Evolutionary conservation across 2,888 invertebrate genomes (phyloP), one percentile per base, ranked within the genome.

Genomic region (Rhingia rostrata): DNA sequence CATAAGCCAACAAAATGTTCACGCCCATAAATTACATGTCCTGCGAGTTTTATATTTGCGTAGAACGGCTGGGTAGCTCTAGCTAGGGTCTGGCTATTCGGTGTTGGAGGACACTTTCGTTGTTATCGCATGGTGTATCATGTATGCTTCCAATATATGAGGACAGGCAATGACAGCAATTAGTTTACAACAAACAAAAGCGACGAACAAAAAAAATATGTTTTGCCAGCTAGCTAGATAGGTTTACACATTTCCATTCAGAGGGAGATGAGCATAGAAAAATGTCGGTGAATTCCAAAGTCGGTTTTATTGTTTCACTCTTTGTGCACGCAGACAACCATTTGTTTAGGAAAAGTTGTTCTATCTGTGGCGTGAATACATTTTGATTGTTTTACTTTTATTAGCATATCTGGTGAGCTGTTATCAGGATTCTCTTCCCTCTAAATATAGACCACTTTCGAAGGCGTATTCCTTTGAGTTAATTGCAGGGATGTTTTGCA

Each of bases 91-190:
- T 49, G 43, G 37, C 53, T 33, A 12, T 43, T 35, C 35, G 45
- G n/a, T 73, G 32, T 37, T n/a, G 60, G 33, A 60, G 79, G 53
- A 79, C 58, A 73, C 56, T 63, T 77, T 78, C 61, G 67, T 56
- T 79, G 79, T 53, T 79, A 60, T 84, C 64, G 69, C 60, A 69
- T 79, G 22, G 56, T 74, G 56, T 73, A 78, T 83, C 72, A 43
- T 83, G 67, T 83, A 63, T 60, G 33, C 9, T 22, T 10, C 12
- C 41, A 12, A 35, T 64, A 74, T 70, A 54, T 67, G 80, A 84
- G 63, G 73, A 80, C 80, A 80, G 61, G 67, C 69, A 75, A 79
- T 84, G 84, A 80, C 80, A 80, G 80, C 84, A 84, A 84, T 84
- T 84, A 84, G 84, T 84, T 84, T 70, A 66, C 58, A 70, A 58